A percentile compares a stretch with the other conserved stretches of the same genome.
Conservation (phyloP, 2,888 invertebrate species). For the Amphimallon solstitiale region DNA sequence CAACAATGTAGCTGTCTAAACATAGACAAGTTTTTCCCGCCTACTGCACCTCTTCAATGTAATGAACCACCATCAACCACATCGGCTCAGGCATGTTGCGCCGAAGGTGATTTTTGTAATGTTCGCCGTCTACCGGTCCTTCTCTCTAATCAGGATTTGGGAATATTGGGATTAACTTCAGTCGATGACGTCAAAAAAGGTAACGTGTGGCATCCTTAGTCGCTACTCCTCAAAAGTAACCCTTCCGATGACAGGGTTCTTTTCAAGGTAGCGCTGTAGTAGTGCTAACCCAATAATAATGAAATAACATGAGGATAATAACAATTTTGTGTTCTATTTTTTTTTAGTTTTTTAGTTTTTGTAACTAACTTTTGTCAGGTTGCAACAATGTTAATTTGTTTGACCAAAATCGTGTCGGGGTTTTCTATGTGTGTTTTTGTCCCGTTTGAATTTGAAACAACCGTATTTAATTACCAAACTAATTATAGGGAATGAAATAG, state of each 20-base stretch:
- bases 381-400: slow-evolving; percentile 37
- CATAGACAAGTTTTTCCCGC: slow-evolving; percentile 67
- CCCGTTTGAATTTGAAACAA: not conserved
- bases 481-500: not conserved
- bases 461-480: not conserved
- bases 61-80: slow-evolving; percentile 57
- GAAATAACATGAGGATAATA: slow-evolving; percentile 28
- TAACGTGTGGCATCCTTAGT: slow-evolving; percentile 38
- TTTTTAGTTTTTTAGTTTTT: no score
- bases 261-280: slow-evolving; percentile 22
- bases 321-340: slow-evolving; percentile 30
- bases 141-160: slow-evolving; percentile 36
- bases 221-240: slow-evolving; percentile 20
- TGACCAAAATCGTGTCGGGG: slow-evolving; percentile 5
- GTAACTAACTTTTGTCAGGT: slow-evolving; percentile 38
- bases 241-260: slow-evolving; percentile 29
- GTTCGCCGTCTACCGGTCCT: slow-evolving; percentile 52
- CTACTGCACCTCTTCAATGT: slow-evolving; percentile 69
- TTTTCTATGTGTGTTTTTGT: not conserved
- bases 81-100: slow-evolving; percentile 64
- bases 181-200: slow-evolving; percentile 35
- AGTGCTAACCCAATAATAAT: slow-evolving; percentile 25
- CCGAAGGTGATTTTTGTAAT: slow-evolving; percentile 71
- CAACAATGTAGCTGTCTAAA: slow-evolving; percentile 57
- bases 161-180: slow-evolving; percentile 8